Conservation (phyloP, 2,113 vertebrate species). For the Tachycineta bicolor region DNA sequence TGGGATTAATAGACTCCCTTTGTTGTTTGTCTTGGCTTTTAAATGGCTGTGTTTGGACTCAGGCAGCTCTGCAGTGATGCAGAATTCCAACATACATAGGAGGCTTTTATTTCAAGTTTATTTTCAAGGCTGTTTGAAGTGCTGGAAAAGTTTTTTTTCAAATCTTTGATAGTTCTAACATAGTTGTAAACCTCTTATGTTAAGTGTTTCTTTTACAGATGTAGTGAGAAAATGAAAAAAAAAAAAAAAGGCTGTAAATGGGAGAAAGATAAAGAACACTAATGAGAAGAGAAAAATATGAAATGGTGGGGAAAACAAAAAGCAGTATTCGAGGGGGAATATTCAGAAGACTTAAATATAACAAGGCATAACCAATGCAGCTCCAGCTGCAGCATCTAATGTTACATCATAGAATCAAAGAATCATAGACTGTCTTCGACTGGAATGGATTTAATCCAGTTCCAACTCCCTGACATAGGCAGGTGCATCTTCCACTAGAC, state of each 20-base stretch:
- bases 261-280: background rate
- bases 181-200: rapidly evolving
- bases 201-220: background rate
- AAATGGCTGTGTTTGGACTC: background rate
- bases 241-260: background rate
- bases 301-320: background rate
- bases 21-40: conserved; percentile 18
- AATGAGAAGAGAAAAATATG: background rate
- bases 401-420: background rate
- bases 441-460: background rate
- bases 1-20: conserved; percentile 20
- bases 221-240: background rate
- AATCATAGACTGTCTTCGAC: background rate
- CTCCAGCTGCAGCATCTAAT: background rate
- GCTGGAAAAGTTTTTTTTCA: background rate
- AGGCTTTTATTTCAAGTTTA: background rate
- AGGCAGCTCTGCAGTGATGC: background rate
- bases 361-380: background rate
- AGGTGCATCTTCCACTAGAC: background rate
- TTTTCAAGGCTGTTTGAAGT: background rate
- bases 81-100: background rate
- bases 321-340: background rate
- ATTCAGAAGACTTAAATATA: background rate
- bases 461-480: background rate
- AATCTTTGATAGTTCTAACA: background rate